Evolutionary conservation across 92 coral and sea anemone genomes (phyloP).

Genomic region (Bergia puertoricense): DNA sequence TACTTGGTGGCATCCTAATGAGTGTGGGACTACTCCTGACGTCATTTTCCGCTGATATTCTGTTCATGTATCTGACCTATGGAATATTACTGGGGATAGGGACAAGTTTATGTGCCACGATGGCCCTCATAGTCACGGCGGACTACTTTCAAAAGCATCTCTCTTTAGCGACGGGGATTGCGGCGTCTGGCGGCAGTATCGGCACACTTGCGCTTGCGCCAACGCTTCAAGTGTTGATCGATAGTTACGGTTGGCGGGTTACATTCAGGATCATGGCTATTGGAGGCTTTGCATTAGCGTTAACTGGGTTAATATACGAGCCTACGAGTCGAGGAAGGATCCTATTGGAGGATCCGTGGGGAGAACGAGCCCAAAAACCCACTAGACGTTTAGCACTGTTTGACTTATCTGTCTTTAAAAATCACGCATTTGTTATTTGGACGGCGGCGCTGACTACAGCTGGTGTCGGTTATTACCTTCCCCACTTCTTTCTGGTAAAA

Average conservation of each 20-base stretch:
- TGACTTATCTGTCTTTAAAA: slow-evolving; percentile 75
- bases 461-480: slow-evolving; percentile 90
- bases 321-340: slow-evolving; percentile 47
- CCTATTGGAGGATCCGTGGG: slow-evolving; percentile 15
- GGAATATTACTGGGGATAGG: slow-evolving; percentile 91
- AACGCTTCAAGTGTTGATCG: slow-evolving; percentile 70
- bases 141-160: slow-evolving; percentile 88
- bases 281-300: slow-evolving; percentile 71
- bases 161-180: slow-evolving; percentile 93
- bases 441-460: slow-evolving; percentile 79
- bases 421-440: slow-evolving; percentile 89
- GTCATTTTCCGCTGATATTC: slow-evolving; percentile 74
- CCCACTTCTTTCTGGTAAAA: slow-evolving; percentile 87
- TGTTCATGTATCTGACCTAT: slow-evolving; percentile 79
- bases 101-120: slow-evolving; percentile 86
- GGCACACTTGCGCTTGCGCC: slow-evolving; percentile 92
- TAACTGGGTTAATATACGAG: slow-evolving; percentile 75
- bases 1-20: slow-evolving; percentile 85
- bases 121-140: slow-evolving; percentile 82
- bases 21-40: slow-evolving; percentile 84
- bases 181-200: slow-evolving; percentile 91
- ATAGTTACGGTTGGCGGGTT: slow-evolving; percentile 69
- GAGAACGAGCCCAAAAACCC: slow-evolving; percentile 29
- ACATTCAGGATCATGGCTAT: slow-evolving; percentile 76
- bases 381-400: slow-evolving; percentile 29